These are phyloP conservation scores for Aporophyla lueneburgensis DNA, from an alignment of 2,888 invertebrate species.

Conservation along the genomic window DNA sequence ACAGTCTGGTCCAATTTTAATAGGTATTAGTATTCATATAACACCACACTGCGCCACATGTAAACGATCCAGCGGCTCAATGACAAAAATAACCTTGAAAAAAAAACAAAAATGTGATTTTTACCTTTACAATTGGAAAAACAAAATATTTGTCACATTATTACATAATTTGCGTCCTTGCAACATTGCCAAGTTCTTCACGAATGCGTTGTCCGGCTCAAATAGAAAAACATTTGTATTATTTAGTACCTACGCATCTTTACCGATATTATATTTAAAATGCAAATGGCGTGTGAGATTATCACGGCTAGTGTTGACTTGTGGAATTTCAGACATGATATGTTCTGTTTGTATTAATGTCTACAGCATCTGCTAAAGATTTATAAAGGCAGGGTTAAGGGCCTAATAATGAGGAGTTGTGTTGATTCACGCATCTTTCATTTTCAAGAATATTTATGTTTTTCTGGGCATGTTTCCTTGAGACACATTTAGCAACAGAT, in stretches of 20 bases:
- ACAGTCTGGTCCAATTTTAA: not conserved
- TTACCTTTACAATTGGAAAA: conserved; percentile 62
- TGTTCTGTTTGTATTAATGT: conserved; percentile 14
- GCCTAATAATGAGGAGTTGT: conserved; percentile 19
- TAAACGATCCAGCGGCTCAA: conserved; percentile 21
- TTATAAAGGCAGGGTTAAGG: conserved; percentile 33
- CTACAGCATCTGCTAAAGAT: conserved; percentile 27
- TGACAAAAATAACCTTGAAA: conserved; percentile 56
- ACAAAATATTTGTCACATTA: conserved; percentile 60
- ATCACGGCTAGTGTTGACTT: conserved; percentile 35
- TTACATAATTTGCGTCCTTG: conserved; percentile 78
- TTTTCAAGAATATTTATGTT: conserved; percentile 2
- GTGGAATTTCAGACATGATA: conserved; percentile 30
- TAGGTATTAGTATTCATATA: not conserved
- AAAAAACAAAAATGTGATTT: conserved; percentile 39
- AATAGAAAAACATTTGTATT: conserved; percentile 71
- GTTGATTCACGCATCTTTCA: conserved; percentile 20
- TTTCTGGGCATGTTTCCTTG: conserved; percentile 1
- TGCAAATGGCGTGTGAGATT: conserved; percentile 54
- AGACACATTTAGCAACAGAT: conserved; percentile 1
- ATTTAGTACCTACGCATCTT: conserved; percentile 74
- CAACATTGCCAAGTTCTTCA: conserved; percentile 81
- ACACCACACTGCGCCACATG: not conserved
- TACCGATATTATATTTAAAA: conserved; percentile 63
- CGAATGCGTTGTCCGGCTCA: conserved; percentile 73